A percentile compares a stretch with the other conserved stretches of the same genome.
Evolutionary conservation across 2,888 invertebrate species (phyloP).

Genomic region (Oasisia sp.): DNA sequence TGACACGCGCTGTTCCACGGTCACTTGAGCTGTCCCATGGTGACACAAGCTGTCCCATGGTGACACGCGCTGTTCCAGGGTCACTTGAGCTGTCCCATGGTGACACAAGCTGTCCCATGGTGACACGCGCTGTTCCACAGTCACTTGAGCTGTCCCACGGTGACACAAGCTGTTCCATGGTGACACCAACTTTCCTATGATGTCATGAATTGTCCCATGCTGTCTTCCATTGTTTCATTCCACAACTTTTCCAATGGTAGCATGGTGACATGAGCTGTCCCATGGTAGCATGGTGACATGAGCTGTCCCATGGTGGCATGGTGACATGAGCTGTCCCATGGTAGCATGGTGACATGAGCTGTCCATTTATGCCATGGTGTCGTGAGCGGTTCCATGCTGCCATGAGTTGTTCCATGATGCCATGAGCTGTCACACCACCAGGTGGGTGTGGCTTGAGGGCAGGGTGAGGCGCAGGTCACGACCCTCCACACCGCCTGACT

Average conservation of each 20-base stretch:
- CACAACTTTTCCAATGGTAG: not conserved
- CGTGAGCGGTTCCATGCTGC: not conserved
- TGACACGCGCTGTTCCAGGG: not conserved
- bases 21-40: not conserved
- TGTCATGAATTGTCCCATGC: not conserved
- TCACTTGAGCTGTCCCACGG: not conserved
- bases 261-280: not conserved
- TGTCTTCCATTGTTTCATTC: not conserved
- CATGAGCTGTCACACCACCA: not conserved
- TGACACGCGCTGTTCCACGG: not conserved
- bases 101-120: not conserved
- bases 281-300: not conserved
- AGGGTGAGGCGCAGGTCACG: not conserved
- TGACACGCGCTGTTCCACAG: not conserved
- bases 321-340: not conserved
- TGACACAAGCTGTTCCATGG: not conserved
- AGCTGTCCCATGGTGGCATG: not conserved
- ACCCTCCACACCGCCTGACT: constrained; percentile 14
- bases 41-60: not conserved
- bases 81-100: not conserved
- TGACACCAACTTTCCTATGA: not conserved
- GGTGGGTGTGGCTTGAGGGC: not conserved
- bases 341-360: not conserved
- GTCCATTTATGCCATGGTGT: not conserved
- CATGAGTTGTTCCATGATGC: not conserved